A percentile compares a stretch with the other conserved stretches of the same genome.
phyloP scores from a whole-genome alignment of 2,113 vertebrate genomes.

The Hydrochoerus hydrochaeris region DNA sequence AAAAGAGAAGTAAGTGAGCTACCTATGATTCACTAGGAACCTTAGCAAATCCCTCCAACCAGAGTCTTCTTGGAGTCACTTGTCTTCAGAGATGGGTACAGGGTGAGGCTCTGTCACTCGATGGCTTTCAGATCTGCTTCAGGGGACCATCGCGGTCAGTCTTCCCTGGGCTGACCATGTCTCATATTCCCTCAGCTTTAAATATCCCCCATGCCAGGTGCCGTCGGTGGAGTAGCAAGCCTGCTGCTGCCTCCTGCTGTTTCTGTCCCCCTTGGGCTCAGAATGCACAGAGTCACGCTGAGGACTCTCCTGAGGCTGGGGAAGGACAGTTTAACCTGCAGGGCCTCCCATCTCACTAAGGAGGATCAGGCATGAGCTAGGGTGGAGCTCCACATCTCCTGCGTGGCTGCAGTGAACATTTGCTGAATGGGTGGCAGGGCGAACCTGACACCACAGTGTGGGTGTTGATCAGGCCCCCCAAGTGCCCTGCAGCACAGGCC shows the following conservation, averaged over 20 bases:
- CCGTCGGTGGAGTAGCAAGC: neutral
- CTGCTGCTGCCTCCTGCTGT: neutral
- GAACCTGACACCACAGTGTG: neutral
- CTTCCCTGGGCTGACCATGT: too few relatives aligned
- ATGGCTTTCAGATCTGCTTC: neutral
- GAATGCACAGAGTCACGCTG: neutral
- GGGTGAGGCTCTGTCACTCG: neutral
- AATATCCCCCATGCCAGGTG: neutral
- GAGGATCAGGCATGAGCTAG: neutral
- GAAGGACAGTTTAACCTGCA: neutral
- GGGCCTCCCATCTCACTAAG: too few relatives aligned
- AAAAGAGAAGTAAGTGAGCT: neutral
- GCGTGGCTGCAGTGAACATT: neutral
- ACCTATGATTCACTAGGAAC: neutral
- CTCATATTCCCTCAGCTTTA: neutral
- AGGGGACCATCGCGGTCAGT: too few relatives aligned
- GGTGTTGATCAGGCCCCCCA: too few relatives aligned
- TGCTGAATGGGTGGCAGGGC: neutral
- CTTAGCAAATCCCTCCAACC: neutral
- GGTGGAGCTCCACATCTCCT: neutral
- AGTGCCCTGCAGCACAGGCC: neutral
- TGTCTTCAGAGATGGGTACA: neutral
- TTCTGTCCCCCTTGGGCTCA: neutral
- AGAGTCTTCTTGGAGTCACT: too few relatives aligned
- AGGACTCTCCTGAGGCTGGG: neutral